Evolutionary conservation across 2,888 invertebrate species (phyloP), one percentile per base, ranked within the genome.

Genomic region (Melanostoma scalare): DNA sequence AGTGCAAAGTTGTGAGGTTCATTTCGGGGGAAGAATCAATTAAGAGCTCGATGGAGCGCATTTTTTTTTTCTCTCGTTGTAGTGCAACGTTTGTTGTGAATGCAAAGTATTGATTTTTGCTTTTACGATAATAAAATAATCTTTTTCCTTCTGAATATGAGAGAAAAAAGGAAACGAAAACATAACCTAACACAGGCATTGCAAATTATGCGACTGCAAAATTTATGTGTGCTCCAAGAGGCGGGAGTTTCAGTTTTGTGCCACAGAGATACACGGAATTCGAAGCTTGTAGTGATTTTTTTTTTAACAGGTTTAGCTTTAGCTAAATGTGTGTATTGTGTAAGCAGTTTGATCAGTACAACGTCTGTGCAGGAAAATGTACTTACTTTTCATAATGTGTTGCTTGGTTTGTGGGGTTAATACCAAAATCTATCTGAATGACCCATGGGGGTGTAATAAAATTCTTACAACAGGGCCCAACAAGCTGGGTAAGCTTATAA

Each of bases 81-180:
- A 60, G 65, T 65, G 36, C 55, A 63, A 53, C 60, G 46, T 65
- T 75, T 80, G 63, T 74, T 69, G 75, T 81, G 67, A 82, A 77
- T 77, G 77, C 73, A 82, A 84, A 68, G 48, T 84, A 84, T 84
- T 77, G 82, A 84, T 84, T 84, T 84, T 84, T 69, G 61, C 55
- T 68, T 77, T 48, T 60, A 67, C 56, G 6, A 76, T 81, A 67
- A 42, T 63, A 73, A 61, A 73, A 68, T 73, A 73, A 68, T 36
- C 52, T 63, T 72, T 42, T 52, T 65, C 35, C 35, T 42, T 50
- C 6, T 42, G 52, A 35, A 30, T 38, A 35, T 56, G 36, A 44
- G 36, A 36, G 35, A 55, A 36, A 56, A 53, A 55, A 8, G 44
- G 46, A 44, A 61, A 61, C 33, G 6, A 55, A 68, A 82, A 73